Percentiles rank a stretch among this genome's conserved stretches.
Evolutionary conservation across 2,113 vertebrate species (phyloP).

Genomic region (Cyphomyrus discorhynchus): DNA sequence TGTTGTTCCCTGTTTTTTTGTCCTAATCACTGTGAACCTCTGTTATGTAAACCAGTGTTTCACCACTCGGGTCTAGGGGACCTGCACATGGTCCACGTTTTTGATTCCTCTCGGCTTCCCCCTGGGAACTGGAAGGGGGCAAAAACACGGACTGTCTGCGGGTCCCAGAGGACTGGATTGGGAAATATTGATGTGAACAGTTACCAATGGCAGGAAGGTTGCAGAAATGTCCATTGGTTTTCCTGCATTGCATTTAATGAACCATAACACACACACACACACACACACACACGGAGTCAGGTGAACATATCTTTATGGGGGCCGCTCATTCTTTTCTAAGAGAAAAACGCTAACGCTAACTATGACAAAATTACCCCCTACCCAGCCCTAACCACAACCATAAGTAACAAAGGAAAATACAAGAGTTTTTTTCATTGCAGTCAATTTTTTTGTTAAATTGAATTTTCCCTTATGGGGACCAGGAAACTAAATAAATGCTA

Average conservation of each 20-base stretch:
- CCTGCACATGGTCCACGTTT: not conserved
- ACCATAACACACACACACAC: not conserved
- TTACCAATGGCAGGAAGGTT: not conserved
- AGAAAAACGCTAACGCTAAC: not conserved
- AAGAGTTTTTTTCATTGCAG: not conserved
- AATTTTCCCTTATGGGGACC: not conserved
- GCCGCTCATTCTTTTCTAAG: not conserved
- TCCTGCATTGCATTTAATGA: not conserved
- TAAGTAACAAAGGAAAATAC: not conserved
- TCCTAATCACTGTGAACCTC: not conserved
- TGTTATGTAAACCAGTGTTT: not conserved
- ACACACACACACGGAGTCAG: not conserved
- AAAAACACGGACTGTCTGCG: not conserved
- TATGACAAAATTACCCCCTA: not conserved
- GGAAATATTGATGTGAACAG: not conserved
- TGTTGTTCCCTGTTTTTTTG: not conserved
- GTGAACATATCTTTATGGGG: not conserved
- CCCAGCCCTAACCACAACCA: not conserved
- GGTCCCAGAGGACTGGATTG: not conserved
- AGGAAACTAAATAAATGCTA: not conserved
- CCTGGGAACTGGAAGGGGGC: not conserved
- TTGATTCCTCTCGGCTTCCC: not conserved
- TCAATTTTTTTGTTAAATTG: not conserved
- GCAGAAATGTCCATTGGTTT: not conserved
- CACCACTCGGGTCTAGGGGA: not conserved